Conservation (phyloP, 1,140 invertebrate genomes). For the Habropoda laboriosa region DNA sequence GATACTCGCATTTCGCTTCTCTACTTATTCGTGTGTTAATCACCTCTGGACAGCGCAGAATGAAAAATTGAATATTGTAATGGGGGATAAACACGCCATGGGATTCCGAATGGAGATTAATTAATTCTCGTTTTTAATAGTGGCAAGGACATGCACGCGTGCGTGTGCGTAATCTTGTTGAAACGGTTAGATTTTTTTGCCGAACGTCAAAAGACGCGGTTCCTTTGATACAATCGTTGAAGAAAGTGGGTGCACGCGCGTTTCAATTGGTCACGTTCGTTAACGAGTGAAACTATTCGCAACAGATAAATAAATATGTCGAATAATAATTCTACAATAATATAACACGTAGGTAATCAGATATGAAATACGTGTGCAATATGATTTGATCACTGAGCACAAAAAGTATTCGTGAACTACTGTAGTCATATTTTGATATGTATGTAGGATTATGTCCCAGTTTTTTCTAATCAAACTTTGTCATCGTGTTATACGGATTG, state of each 20-base stretch:
- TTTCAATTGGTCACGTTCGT: too few species aligned
- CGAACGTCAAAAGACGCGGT: neutral
- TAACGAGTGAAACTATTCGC: too few species aligned
- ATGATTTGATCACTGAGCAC: too few species aligned
- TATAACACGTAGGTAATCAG: too few species aligned
- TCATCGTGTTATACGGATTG: too few species aligned
- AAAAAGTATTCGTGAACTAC: too few species aligned
- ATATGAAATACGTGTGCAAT: too few species aligned
- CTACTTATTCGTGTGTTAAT: slow-evolving; percentile 33
- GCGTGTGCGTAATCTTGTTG: slow-evolving; percentile 44
- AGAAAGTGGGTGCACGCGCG: neutral
- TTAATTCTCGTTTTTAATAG: slow-evolving; percentile 4
- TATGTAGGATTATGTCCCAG: too few species aligned
- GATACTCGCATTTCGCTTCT: neutral
- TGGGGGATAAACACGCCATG: slow-evolving; percentile 50
- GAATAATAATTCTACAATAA: neutral
- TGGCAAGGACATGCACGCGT: neutral
- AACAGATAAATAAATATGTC: too few species aligned
- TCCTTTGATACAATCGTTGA: neutral
- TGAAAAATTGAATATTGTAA: slow-evolving; percentile 63
- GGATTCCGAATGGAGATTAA: slow-evolving; percentile 43
- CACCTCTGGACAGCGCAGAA: neutral
- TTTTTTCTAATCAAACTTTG: too few species aligned
- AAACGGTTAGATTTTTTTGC: slow-evolving; percentile 48
- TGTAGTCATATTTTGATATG: too few species aligned